phyloP scores from a whole-genome alignment of 2,797 vertebrate genomes.

The Acanthurus lineatus region DNA sequence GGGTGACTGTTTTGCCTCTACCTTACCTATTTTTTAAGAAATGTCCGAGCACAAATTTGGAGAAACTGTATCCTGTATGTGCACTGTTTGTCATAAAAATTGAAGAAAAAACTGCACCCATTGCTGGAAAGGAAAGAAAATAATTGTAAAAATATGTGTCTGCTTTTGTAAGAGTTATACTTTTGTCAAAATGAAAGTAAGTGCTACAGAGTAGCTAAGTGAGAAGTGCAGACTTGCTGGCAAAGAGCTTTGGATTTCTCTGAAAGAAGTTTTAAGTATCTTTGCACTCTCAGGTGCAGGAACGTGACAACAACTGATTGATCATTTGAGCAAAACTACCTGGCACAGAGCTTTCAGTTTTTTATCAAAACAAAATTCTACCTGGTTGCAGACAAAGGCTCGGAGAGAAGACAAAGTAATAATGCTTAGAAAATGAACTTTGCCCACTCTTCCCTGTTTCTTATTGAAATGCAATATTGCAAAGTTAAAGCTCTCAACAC shows the following conservation, averaged over 20 bases:
- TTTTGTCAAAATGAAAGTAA: background rate
- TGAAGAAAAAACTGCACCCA: background rate
- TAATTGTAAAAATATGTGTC: background rate
- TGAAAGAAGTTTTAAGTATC: background rate
- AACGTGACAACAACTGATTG: constrained; percentile 19
- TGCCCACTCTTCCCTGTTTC: background rate
- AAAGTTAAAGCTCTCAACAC: background rate
- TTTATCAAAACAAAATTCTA: constrained; percentile 18
- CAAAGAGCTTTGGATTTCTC: background rate
- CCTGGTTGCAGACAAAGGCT: background rate
- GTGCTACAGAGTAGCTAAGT: background rate
- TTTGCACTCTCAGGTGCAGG: background rate
- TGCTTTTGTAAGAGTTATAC: background rate
- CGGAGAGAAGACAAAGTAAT: background rate
- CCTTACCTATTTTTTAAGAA: background rate
- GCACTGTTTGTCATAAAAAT: background rate
- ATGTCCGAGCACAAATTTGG: background rate
- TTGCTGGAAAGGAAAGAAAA: background rate
- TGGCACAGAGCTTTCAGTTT: background rate
- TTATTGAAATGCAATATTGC: constrained; percentile 16
- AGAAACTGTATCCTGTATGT: background rate
- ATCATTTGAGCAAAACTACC: constrained; percentile 15
- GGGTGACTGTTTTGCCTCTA: background rate
- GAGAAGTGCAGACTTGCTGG: background rate
- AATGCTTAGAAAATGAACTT: background rate